A percentile compares a stretch with the other conserved stretches of the same genome.
Evolutionary conservation across 2,113 vertebrate genomes (phyloP).

Genomic region (Sinocyclocheilus anophthalmus): DNA sequence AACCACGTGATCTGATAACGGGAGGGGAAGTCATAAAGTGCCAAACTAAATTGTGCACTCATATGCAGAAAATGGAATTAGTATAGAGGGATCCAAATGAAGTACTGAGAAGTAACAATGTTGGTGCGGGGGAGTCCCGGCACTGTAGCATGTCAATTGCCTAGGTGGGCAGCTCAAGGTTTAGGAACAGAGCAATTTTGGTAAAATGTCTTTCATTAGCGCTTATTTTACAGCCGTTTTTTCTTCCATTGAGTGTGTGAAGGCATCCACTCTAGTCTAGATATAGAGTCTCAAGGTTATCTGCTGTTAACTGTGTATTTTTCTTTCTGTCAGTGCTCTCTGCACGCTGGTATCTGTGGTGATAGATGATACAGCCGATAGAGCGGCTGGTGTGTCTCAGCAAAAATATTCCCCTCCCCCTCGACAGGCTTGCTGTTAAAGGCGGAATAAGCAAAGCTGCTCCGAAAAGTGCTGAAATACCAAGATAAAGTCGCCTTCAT

Average conservation of each 20-base stretch:
- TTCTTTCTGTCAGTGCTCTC: slow-evolving; percentile 32
- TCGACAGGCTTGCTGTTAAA: not conserved
- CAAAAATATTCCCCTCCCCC: slow-evolving; percentile 4
- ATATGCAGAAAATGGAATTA: no score
- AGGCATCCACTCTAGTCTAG: not conserved
- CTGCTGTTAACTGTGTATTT: slow-evolving; percentile 30
- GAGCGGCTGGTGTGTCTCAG: slow-evolving; percentile 28
- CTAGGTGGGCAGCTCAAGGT: not conserved
- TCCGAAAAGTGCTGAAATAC: slow-evolving; percentile 27
- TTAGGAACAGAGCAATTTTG: not conserved
- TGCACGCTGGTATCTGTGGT: slow-evolving; percentile 6
- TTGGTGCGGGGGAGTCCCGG: no score
- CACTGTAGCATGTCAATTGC: not conserved
- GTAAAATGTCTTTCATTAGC: not conserved
- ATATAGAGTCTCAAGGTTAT: slow-evolving; percentile 35
- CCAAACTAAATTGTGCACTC: no score
- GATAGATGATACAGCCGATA: slow-evolving; percentile 38
- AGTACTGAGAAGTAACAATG: no score
- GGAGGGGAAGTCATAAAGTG: no score
- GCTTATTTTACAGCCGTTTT: not conserved
- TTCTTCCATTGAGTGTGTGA: not conserved
- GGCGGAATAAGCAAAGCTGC: not conserved
- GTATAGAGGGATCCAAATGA: no score
- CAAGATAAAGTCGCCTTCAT: not conserved
- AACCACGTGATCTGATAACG: no score